phyloP scores from a whole-genome alignment of 2,797 vertebrate genomes.

The Chelon auratus region DNA sequence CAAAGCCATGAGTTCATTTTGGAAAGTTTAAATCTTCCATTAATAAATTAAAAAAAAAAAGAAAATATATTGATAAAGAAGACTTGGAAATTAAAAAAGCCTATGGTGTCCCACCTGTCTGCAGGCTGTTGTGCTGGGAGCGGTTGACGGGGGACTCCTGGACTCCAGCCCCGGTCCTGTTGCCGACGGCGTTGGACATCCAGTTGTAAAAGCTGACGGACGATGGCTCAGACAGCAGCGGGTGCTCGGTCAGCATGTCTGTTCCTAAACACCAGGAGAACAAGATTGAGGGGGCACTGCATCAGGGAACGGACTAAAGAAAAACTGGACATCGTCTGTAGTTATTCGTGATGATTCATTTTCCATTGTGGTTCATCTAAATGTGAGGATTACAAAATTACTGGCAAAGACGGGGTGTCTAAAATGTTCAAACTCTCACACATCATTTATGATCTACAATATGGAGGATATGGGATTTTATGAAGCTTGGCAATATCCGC shows the following conservation, averaged over 20 bases:
- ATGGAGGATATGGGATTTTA: no score
- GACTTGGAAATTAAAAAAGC: no score
- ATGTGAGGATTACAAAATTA: background rate
- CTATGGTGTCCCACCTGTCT: slow-evolving; percentile 87
- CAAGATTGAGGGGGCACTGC: slow-evolving; percentile 11
- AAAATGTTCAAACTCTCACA: background rate
- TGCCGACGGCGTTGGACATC: slow-evolving; percentile 99
- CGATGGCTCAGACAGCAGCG: slow-evolving; percentile 94
- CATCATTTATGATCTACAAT: no score
- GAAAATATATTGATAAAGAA: no score
- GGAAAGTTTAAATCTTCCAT: background rate
- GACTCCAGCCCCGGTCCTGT: slow-evolving; percentile 85
- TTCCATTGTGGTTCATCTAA: background rate
- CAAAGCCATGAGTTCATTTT: background rate
- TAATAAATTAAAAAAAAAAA: background rate
- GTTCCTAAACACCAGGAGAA: slow-evolving; percentile 78
- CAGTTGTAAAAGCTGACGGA: slow-evolving; percentile 99
- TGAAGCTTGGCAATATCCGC: no score
- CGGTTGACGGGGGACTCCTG: slow-evolving; percentile 92
- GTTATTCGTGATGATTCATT: background rate
- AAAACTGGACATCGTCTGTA: background rate
- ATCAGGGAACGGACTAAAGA: slow-evolving; percentile 3
- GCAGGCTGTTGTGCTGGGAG: slow-evolving; percentile 93
- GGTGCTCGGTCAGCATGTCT: slow-evolving; percentile 95
- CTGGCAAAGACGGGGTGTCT: background rate